Percentiles rank a stretch among this genome's conserved stretches.
These are phyloP conservation scores for Dascillus cervinus DNA, from an alignment of 2,888 invertebrate genomes.

Conservation along the genomic window DNA sequence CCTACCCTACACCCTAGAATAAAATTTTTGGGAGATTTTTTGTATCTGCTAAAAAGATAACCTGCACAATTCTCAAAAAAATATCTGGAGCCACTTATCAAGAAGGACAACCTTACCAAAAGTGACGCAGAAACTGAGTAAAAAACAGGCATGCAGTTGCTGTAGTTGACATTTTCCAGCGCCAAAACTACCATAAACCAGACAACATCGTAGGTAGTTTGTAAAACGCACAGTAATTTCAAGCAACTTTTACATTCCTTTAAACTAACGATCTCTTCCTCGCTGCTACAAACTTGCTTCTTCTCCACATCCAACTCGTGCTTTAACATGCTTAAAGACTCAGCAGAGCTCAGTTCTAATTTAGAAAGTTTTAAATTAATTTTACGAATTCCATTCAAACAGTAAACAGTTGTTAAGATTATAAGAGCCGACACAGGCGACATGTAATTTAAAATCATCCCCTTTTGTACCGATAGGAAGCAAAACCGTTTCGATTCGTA, in stretches of 20 bases:
- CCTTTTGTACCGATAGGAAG: conserved; percentile 70
- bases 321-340: conserved; percentile 34
- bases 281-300: conserved; percentile 21
- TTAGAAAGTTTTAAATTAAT: conserved; percentile 40
- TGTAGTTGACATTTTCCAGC: conserved; percentile 56
- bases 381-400: conserved; percentile 48
- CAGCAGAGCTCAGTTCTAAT: conserved; percentile 37
- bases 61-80: no score
- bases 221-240: conserved; percentile 56
- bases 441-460: conserved; percentile 71
- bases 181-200: conserved; percentile 71
- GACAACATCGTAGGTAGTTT: conserved; percentile 62
- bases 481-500: conserved; percentile 68
- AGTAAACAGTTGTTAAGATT: conserved; percentile 53
- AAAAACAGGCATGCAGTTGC: conserved; percentile 53
- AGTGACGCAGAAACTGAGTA: conserved; percentile 50
- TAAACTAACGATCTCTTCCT: conserved; percentile 39
- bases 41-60: no score
- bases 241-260: conserved; percentile 53
- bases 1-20: no score
- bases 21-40: no score
- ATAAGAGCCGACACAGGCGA: conserved; percentile 62
- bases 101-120: conserved; percentile 55
- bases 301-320: conserved; percentile 32
- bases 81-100: no score